A percentile compares a stretch with the other conserved stretches of the same genome.
phyloP scores from a whole-genome alignment of 1,140 invertebrate genomes.

The Drosophila sp. region DNA sequence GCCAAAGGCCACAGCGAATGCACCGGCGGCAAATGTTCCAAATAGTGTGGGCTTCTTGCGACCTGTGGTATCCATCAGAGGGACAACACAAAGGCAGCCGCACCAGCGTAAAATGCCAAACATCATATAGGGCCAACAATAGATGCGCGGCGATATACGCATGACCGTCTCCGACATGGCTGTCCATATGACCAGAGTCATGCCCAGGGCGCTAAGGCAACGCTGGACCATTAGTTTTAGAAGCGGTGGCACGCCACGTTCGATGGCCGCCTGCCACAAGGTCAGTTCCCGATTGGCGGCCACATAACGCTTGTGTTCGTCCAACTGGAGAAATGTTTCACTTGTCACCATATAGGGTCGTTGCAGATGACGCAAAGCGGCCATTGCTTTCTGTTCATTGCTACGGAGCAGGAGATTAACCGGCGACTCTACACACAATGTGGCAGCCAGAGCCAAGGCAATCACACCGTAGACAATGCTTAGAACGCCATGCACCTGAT shows the following conservation, averaged over 20 bases:
- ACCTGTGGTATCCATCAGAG: slow-evolving; percentile 60
- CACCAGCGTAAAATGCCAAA: slow-evolving; percentile 54
- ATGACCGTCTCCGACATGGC: slow-evolving; percentile 40
- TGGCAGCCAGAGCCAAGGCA: slow-evolving; percentile 43
- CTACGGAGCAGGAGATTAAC: slow-evolving; percentile 55
- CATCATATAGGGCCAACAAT: slow-evolving; percentile 63
- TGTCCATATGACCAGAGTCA: slow-evolving; percentile 53
- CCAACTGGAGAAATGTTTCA: slow-evolving; percentile 67
- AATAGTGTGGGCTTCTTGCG: slow-evolving; percentile 66
- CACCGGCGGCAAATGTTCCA: slow-evolving; percentile 53
- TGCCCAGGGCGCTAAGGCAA: slow-evolving; percentile 43
- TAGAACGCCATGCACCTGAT: slow-evolving; percentile 65
- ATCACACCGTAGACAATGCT: slow-evolving; percentile 53
- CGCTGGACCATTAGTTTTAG: slow-evolving; percentile 57
- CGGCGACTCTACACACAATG: slow-evolving; percentile 65
- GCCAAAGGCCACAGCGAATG: slow-evolving; percentile 60
- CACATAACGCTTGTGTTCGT: slow-evolving; percentile 74
- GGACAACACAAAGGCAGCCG: slow-evolving; percentile 50
- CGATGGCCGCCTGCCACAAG: slow-evolving; percentile 26
- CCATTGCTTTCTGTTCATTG: slow-evolving; percentile 60
- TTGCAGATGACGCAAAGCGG: slow-evolving; percentile 61
- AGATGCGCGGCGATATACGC: slow-evolving; percentile 31
- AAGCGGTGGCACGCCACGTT: slow-evolving; percentile 45
- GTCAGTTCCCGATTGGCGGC: slow-evolving; percentile 43
- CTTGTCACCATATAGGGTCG: slow-evolving; percentile 66